Percentiles rank a stretch among this genome's conserved stretches.
phyloP scores from a whole-genome alignment of 1,140 invertebrate genomes.

The Adoxophyes honmai region DNA sequence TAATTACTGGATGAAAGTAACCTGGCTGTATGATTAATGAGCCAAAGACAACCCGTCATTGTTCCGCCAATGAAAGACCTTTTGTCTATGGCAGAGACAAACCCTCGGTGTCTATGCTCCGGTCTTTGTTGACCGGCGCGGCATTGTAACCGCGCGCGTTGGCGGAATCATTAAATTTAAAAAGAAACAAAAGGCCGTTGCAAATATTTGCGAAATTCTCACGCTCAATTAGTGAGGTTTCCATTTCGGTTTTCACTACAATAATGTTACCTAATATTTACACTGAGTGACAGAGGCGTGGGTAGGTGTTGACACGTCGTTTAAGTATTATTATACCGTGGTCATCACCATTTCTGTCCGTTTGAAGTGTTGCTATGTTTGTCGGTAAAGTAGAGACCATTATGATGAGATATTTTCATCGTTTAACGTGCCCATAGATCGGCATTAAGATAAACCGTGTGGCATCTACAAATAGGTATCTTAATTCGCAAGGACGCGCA shows the following conservation, averaged over 20 bases:
- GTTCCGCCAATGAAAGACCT: conserved; percentile 64
- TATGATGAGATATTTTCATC: too few species aligned
- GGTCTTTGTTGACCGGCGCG: conserved; percentile 58
- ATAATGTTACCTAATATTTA: conserved; percentile 5
- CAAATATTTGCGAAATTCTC: conserved; percentile 47
- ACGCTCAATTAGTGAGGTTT: conserved; percentile 21
- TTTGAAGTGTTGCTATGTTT: too few species aligned
- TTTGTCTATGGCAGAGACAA: conserved; percentile 68
- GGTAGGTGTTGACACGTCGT: not conserved
- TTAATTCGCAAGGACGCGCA: too few species aligned
- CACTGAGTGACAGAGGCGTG: not conserved
- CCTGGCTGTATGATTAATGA: conserved; percentile 73
- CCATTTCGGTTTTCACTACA: not conserved
- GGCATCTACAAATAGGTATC: too few species aligned
- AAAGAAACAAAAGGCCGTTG: conserved; percentile 31
- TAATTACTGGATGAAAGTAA: conserved; percentile 72
- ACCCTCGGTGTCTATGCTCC: conserved; percentile 58
- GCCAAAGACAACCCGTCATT: conserved; percentile 59
- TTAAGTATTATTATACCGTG: too few species aligned
- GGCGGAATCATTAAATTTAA: conserved; percentile 62
- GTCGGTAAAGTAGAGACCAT: too few species aligned
- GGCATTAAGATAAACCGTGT: too few species aligned
- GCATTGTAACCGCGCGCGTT: conserved; percentile 48
- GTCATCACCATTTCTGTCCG: too few species aligned
- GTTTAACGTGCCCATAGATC: too few species aligned